phyloP scores from a whole-genome alignment of 2,888 invertebrate genomes.

The Chrysolina americana region DNA sequence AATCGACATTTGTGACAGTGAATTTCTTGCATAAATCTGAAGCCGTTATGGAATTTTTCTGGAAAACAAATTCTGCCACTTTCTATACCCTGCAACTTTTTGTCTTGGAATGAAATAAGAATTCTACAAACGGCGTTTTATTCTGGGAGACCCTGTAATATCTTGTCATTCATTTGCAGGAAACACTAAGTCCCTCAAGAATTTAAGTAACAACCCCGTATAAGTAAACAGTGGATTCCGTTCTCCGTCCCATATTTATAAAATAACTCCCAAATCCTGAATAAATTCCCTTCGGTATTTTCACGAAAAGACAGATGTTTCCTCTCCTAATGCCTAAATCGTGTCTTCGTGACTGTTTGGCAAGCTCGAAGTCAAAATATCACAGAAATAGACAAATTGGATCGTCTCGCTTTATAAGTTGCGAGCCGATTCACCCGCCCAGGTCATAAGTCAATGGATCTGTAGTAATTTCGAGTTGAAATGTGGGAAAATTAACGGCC shows the following conservation, averaged over 20 bases:
- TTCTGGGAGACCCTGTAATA: no score
- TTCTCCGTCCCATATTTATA: slow-evolving; percentile 32
- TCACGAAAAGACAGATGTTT: slow-evolving; percentile 47
- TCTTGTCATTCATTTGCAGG: no score
- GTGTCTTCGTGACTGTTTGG: slow-evolving; percentile 57
- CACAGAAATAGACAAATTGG: slow-evolving; percentile 61
- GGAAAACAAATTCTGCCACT: no score
- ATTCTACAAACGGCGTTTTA: no score
- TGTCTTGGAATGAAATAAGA: no score
- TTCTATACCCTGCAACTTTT: no score
- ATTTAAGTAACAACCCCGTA: not conserved
- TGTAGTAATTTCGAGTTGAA: slow-evolving; percentile 22
- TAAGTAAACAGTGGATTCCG: slow-evolving; percentile 28
- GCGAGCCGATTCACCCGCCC: slow-evolving; percentile 42
- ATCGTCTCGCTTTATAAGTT: slow-evolving; percentile 45
- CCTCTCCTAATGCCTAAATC: slow-evolving; percentile 58
- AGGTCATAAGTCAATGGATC: slow-evolving; percentile 46
- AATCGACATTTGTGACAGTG: no score
- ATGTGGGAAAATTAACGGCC: slow-evolving; percentile 31
- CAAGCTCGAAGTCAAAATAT: slow-evolving; percentile 58
- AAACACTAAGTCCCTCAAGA: not conserved
- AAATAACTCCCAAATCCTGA: slow-evolving; percentile 29
- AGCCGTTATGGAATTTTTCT: no score
- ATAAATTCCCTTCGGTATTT: slow-evolving; percentile 36
- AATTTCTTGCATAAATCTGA: no score